Base-by-base conservation (phyloP, 2,797 vertebrate species). In the Rhinella marina region DNA sequence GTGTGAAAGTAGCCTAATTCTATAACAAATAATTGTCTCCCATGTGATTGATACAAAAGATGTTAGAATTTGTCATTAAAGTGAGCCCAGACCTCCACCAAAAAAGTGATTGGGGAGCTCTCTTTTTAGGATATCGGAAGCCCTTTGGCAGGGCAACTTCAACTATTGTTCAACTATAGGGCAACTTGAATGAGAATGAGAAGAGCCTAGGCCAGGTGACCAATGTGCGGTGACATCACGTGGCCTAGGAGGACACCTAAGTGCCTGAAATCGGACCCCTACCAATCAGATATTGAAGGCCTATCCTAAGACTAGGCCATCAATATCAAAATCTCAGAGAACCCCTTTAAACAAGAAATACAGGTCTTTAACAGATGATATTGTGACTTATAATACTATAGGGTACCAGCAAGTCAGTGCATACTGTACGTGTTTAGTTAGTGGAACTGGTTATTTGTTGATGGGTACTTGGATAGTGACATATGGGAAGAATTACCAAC, bases 311-410 rank as follows among this genome's bases (percentile, higher is more conserved):
- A 41, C 32, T 41, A 41, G 32, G 32, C 3, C 32, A 41, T 2
- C 32, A 41, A 41, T 41, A 41, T 41, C 32, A 41, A 41, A 41
- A 41, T 41, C 41, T 41, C 41, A 41, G 41, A 41, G 41, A 41
- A 41, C 41, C 41, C 41, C 41, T 41, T 41, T 48, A 73, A 84
- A 84, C 66, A 29, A 29, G 82, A 84, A 72, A 73, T 57, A 84
- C 68, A 75, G 72, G 68, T 59, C 54, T 48, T n/a, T 57, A 17
- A 0, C 27, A 16, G 16, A 3, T 64, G 21, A 52, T 25, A 23
- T 64, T 68, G 59, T 25, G 62, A 16, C 25, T 82, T 83, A 12
- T 72, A 56, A 21, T 14, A 14, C 25, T 70, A 68, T 8, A 59
- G 5, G 14, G 59, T 2, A 50, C n/a, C 6, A 52, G 41, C 13